Conservation (phyloP, 2,888 invertebrate species). For the Agriopis aurantiaria region DNA sequence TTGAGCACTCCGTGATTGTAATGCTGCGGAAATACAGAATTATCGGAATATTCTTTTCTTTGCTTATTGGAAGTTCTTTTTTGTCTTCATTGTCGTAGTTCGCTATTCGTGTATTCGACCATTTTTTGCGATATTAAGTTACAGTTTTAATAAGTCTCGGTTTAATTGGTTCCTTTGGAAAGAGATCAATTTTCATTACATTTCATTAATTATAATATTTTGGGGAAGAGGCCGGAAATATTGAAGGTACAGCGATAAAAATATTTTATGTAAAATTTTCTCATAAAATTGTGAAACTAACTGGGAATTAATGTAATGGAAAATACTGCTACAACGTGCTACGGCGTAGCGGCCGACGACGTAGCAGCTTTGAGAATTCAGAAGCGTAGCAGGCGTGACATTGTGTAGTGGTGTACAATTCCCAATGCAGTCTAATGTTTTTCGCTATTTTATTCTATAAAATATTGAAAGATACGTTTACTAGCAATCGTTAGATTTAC, state of each 20-base stretch:
- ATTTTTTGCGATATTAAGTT: conserved; percentile 15
- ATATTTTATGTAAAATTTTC: conserved; percentile 17
- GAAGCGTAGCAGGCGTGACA: not conserved
- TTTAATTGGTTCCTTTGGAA: conserved; percentile 29
- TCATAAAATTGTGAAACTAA: conserved; percentile 15
- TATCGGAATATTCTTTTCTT: not conserved
- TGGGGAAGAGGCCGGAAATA: conserved; percentile 15
- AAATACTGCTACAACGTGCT: conserved; percentile 27
- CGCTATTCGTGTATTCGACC: not conserved
- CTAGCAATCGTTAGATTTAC: not conserved
- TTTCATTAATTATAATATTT: conserved; percentile 32
- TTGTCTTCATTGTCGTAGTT: conserved; percentile 1
- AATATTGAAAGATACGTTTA: not conserved
- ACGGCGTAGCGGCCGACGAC: conserved; percentile 24
- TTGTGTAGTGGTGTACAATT: not conserved
- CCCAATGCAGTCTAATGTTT: conserved; percentile 1
- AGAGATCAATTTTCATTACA: conserved; percentile 29
- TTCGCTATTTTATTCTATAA: not conserved
- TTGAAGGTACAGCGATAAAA: conserved; percentile 16
- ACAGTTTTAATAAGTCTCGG: conserved; percentile 20
- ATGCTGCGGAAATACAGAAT: too few species aligned
- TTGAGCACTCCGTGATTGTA: too few species aligned
- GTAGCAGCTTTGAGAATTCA: too few species aligned
- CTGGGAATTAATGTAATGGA: conserved; percentile 2
- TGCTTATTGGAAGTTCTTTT: not conserved